phyloP scores from a whole-genome alignment of 2,797 vertebrate genomes.

The Oreonectes daqikongensis region DNA sequence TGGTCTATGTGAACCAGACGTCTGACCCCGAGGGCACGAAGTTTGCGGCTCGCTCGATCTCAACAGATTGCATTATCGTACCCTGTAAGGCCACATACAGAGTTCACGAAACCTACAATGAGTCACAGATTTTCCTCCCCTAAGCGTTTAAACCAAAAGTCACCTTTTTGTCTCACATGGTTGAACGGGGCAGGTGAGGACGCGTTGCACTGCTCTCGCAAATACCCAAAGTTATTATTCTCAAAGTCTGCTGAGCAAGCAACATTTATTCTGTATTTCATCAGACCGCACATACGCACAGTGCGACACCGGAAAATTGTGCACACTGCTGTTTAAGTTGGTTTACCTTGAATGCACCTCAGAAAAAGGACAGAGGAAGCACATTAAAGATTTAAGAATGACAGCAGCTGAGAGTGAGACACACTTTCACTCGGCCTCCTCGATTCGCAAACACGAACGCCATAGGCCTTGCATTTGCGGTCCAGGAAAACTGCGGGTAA shows the following conservation, averaged over 20 bases:
- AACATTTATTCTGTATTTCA: constrained; percentile 47
- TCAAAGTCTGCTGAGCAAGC: constrained; percentile 53
- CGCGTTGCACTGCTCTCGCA: constrained; percentile 33
- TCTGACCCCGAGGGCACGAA: constrained; percentile 31
- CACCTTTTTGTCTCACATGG: constrained; percentile 39
- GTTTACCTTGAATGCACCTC: constrained; percentile 47
- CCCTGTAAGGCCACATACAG: constrained; percentile 28
- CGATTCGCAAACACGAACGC: not conserved
- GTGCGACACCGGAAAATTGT: constrained; percentile 18
- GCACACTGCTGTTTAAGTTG: constrained; percentile 38
- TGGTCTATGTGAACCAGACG: not conserved
- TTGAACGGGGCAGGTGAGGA: constrained; percentile 42
- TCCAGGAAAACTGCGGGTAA: constrained; percentile 28
- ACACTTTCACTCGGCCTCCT: too few species aligned
- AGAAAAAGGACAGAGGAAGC: constrained; percentile 18
- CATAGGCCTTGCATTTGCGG: constrained; percentile 16
- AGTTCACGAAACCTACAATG: constrained; percentile 35
- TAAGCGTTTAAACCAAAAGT: constrained; percentile 35
- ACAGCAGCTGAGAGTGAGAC: constrained; percentile 18
- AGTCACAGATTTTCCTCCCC: constrained; percentile 44
- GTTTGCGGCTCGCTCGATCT: constrained; percentile 16
- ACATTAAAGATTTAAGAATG: constrained; percentile 31
- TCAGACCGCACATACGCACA: constrained; percentile 34
- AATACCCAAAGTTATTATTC: constrained; percentile 50
- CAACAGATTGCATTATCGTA: constrained; percentile 30